Base-by-base conservation (phyloP, 2,113 vertebrate genomes). In the Calidris pugnax region DNA sequence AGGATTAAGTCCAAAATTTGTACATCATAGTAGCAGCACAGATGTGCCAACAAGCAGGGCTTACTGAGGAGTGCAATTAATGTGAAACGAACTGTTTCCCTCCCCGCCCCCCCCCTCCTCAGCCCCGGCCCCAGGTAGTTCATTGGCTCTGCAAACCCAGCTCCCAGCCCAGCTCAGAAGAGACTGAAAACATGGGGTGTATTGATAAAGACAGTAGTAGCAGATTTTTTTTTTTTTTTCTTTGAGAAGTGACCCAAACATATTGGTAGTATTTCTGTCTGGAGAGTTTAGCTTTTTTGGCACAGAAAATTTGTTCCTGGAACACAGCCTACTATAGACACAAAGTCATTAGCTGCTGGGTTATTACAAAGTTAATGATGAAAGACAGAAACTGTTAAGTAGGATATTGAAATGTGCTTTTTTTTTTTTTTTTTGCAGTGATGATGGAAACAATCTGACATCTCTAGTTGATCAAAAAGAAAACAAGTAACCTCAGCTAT, bases 11-110 rank as follows among this genome's bases (percentile, higher is more conserved):
- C 91, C 96, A 94, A 82, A 95, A 85, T 77, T 83, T 76, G 71
- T 89, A 30, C 81, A 87, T 94, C 37, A 20, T 50, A 73, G 88
- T 37, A 90, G 93, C 68, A 91, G 90, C 72, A 87, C 66, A 90
- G 77, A 82, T 84, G 87, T 89, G 92, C 79, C 74, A 90, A 80
- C 89, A 77, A 87, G 87, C 66, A 55, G 82, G 22, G 79, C 60
- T 28, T 37, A 41, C 85, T 80, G 64, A 77, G 88, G 71, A 94
- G 56, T 56, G 66, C 95, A 89, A 47, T 91, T 97, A 96, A 96
- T 96, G 93, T 97, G 97, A 98, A 98, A 96, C 2, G 32, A 98
- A 96, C 95, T 95, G 94, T 98, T 98, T 98, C 93, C 97, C 97
- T 98, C 98, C 96, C 95, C 23, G 2, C 43, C 26, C 48, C 19